phyloP scores from a whole-genome alignment of 2,113 vertebrate species.

The Circaetus gallicus region DNA sequence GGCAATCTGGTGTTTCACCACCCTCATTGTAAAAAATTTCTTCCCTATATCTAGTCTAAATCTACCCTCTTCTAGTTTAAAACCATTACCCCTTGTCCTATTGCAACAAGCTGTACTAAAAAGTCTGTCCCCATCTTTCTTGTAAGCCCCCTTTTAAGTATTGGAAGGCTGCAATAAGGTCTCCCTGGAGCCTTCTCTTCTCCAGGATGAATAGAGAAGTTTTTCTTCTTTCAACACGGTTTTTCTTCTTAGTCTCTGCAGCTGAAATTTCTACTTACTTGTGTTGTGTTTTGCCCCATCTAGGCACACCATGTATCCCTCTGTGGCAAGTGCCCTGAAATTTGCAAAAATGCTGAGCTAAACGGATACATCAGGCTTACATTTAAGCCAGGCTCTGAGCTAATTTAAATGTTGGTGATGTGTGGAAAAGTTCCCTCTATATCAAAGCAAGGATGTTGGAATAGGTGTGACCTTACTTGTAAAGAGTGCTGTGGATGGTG shows the following conservation, averaged over 20 bases:
- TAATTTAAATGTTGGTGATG: not conserved
- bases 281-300: not conserved
- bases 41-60: not conserved
- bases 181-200: not conserved
- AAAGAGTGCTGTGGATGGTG: not conserved
- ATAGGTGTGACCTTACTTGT: not conserved
- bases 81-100: rapidly evolving
- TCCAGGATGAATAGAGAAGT: not conserved
- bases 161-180: not conserved
- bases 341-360: not conserved
- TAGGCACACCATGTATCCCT: not conserved
- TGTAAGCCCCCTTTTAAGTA: not conserved
- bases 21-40: not conserved
- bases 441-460: not conserved
- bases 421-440: not conserved
- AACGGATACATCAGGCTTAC: not conserved
- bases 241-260: not conserved
- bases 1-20: not conserved
- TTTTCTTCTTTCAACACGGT: not conserved
- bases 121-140: not conserved
- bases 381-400: not conserved
- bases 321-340: not conserved
- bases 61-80: not conserved
- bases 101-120: rapidly evolving
- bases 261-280: conserved; percentile 73